Evolutionary conservation across 2,113 vertebrate species (phyloP).

Genomic region (Phodopus roborovskii): DNA sequence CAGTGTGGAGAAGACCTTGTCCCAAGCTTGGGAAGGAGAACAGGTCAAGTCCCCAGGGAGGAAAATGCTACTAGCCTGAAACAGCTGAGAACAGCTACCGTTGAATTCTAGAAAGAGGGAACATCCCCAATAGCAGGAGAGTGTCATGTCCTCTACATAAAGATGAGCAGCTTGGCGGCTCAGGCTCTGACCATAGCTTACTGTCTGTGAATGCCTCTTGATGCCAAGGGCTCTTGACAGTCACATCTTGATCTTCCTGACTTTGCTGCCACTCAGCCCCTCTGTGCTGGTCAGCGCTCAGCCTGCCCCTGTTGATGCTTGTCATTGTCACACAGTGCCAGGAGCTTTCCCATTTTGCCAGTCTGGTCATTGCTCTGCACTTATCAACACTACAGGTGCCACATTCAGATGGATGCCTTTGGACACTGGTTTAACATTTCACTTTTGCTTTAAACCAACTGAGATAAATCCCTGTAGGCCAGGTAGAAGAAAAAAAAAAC

Average conservation of each 20-base stretch:
- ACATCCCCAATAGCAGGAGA: not conserved
- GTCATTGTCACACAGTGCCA: slow-evolving; percentile 2
- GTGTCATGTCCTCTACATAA: not conserved
- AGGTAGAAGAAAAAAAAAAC: not conserved
- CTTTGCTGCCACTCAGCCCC: not conserved
- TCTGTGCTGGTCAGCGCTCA: slow-evolving; percentile 25
- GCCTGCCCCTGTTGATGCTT: slow-evolving; percentile 22
- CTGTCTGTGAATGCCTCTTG: not conserved
- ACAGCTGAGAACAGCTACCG: not conserved
- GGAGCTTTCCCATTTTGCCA: slow-evolving; percentile 55
- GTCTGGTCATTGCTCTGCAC: not conserved
- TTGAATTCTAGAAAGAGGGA: not conserved
- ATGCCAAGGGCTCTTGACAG: not conserved
- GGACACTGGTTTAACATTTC: slow-evolving; percentile 57
- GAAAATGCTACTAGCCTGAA: not conserved
- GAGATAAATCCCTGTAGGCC: not conserved
- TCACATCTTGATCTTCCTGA: slow-evolving; percentile 16
- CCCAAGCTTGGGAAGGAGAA: not conserved
- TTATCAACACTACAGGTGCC: slow-evolving; percentile 21
- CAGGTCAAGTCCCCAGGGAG: not conserved
- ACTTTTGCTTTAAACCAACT: slow-evolving; percentile 56
- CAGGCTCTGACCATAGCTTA: not conserved
- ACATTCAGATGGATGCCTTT: slow-evolving; percentile 51
- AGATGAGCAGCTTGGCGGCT: not conserved
- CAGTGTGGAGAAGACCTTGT: not conserved